phyloP scores from a whole-genome alignment of 2,888 invertebrate genomes.

The Leptogaster cylindrica region DNA sequence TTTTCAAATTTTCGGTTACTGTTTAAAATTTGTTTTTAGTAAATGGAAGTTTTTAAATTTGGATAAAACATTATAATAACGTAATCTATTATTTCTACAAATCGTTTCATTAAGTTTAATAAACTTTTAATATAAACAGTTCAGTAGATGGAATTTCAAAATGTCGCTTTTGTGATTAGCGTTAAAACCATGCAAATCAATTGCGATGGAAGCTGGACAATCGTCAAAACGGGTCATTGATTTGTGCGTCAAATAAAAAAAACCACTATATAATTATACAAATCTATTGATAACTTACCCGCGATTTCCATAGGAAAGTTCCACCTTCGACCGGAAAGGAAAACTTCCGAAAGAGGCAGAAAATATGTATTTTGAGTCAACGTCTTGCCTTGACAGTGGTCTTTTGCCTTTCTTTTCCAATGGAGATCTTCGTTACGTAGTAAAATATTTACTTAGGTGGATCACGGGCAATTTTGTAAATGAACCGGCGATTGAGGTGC shows the following conservation, averaged over 20 bases:
- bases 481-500: not conserved
- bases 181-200: too few relatives aligned
- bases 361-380: conserved; percentile 4
- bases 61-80: not conserved
- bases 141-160: too few relatives aligned
- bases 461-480: not conserved
- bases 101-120: too few relatives aligned
- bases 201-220: too few relatives aligned
- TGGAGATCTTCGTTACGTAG: not conserved
- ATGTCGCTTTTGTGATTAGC: too few relatives aligned
- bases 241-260: too few relatives aligned
- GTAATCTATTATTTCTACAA: too few relatives aligned
- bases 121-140: too few relatives aligned
- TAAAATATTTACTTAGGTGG: not conserved
- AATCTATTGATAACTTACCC: too few relatives aligned
- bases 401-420: not conserved
- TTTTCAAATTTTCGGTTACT: not conserved
- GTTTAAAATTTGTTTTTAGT: not conserved
- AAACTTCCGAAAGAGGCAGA: not conserved
- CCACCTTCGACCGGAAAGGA: not conserved
- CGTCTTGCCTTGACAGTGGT: conserved; percentile 16
- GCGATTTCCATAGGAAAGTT: too few relatives aligned
- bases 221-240: too few relatives aligned
- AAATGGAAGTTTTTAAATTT: not conserved
- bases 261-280: too few relatives aligned